phyloP scores from a whole-genome alignment of 2,888 invertebrate genomes.

The Patella ulyssiponensis region DNA sequence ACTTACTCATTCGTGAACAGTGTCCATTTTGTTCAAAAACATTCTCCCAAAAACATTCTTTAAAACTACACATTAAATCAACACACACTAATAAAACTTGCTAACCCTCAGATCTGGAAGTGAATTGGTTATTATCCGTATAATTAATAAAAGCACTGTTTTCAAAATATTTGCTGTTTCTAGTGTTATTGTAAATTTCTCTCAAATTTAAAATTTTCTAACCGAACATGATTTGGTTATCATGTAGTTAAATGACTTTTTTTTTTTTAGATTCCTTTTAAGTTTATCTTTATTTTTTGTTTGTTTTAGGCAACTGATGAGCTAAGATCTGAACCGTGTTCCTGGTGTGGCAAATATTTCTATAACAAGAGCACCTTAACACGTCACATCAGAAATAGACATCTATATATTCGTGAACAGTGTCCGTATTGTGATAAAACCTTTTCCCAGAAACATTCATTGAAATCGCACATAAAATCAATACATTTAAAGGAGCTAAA shows the following conservation, averaged over 20 bases:
- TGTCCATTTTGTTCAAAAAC: neutral
- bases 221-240: too few relatives aligned
- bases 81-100: neutral
- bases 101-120: too few relatives aligned
- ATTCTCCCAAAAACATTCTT: neutral
- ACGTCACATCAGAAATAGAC: neutral
- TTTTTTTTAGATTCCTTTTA: too few relatives aligned
- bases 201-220: too few relatives aligned
- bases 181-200: too few relatives aligned
- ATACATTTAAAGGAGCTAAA: too few relatives aligned
- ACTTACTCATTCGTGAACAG: neutral
- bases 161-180: too few relatives aligned
- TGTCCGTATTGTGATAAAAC: slow-evolving; percentile 1
- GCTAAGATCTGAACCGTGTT: neutral
- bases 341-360: slow-evolving; percentile 7
- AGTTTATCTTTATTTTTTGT: too few relatives aligned
- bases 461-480: neutral
- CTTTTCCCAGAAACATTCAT: slow-evolving; percentile 5
- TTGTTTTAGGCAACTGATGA: too few relatives aligned
- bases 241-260: too few relatives aligned
- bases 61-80: neutral
- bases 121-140: too few relatives aligned
- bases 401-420: neutral
- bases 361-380: slow-evolving; percentile 3
- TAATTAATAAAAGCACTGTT: too few relatives aligned